phyloP scores from a whole-genome alignment of 1,140 invertebrate genomes.

The Argopecten irradians region DNA sequence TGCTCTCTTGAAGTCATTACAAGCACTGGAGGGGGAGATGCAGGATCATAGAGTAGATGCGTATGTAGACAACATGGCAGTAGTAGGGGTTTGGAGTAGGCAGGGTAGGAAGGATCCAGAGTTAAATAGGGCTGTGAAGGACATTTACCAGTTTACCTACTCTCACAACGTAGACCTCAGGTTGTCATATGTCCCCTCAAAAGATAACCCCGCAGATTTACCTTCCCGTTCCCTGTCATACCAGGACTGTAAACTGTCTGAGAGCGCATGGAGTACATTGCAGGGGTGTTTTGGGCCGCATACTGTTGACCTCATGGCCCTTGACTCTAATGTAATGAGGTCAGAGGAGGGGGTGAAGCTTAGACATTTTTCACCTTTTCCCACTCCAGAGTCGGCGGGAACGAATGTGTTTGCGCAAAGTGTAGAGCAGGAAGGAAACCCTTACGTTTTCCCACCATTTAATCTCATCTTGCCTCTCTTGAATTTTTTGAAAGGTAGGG shows the following conservation, averaged over 20 bases:
- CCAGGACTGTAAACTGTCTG: constrained; percentile 1
- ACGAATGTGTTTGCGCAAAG: constrained; percentile 42
- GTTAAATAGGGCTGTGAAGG: constrained; percentile 27
- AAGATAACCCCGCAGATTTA: constrained; percentile 32
- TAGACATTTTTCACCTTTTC: constrained; percentile 43
- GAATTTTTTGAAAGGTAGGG: constrained; percentile 32
- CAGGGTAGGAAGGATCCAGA: background rate
- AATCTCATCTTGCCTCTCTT: constrained; percentile 38
- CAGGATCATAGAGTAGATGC: constrained; percentile 44
- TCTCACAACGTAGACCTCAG: constrained; percentile 33
- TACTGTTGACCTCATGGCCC: constrained; percentile 38
- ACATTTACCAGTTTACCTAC: constrained; percentile 30
- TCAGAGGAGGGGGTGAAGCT: constrained; percentile 12
- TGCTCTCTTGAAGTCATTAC: constrained; percentile 31
- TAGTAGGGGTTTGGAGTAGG: constrained; percentile 13
- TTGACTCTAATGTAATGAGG: constrained; percentile 46
- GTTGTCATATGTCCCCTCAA: constrained; percentile 33
- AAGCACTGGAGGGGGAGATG: background rate
- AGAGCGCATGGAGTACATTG: background rate
- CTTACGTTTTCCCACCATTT: constrained; percentile 46
- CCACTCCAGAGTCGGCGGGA: constrained; percentile 34
- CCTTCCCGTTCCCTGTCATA: constrained; percentile 33
- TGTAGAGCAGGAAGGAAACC: constrained; percentile 28
- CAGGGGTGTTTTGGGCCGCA: constrained; percentile 27
- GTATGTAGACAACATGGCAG: constrained; percentile 33